phyloP scores from a whole-genome alignment of 1,140 invertebrate species.

The Brachionus rotundiformis region DNA sequence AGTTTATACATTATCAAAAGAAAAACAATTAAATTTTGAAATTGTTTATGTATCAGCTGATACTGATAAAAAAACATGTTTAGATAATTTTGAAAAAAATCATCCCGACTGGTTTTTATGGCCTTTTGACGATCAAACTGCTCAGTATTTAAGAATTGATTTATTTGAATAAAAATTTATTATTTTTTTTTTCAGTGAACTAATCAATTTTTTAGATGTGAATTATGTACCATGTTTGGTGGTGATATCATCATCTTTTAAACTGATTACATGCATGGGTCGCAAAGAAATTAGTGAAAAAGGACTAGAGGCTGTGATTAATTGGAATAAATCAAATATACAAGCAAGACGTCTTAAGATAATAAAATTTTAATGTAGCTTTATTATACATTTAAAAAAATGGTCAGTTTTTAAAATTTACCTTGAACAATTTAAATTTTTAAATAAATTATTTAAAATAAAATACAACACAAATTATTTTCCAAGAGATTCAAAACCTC shows the following conservation, averaged over 20 bases:
- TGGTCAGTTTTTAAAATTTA: not conserved
- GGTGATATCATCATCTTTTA: not conserved
- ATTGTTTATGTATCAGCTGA: not conserved
- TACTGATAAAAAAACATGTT: not conserved
- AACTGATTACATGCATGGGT: not conserved
- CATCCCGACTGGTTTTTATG: conserved; percentile 35
- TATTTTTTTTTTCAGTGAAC: not conserved
- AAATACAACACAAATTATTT: conserved; percentile 1
- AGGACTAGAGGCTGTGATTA: not conserved
- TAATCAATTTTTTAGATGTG: not conserved
- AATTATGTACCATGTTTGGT: conserved; percentile 15
- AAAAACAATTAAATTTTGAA: not conserved
- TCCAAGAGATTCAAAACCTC: conserved; percentile 31
- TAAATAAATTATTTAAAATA: conserved; percentile 24
- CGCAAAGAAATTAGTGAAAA: conserved; percentile 26
- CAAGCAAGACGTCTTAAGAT: conserved; percentile 3
- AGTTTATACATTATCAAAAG: not conserved
- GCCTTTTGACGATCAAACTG: not conserved
- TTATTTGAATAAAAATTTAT: not conserved
- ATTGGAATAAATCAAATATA: conserved; percentile 21
- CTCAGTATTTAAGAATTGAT: not conserved
- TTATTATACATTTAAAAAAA: not conserved
- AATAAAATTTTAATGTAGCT: conserved; percentile 14
- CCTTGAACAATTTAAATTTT: not conserved
- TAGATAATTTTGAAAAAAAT: not conserved